Conservation (phyloP, 2,113 vertebrate species). For the Serinus canaria region DNA sequence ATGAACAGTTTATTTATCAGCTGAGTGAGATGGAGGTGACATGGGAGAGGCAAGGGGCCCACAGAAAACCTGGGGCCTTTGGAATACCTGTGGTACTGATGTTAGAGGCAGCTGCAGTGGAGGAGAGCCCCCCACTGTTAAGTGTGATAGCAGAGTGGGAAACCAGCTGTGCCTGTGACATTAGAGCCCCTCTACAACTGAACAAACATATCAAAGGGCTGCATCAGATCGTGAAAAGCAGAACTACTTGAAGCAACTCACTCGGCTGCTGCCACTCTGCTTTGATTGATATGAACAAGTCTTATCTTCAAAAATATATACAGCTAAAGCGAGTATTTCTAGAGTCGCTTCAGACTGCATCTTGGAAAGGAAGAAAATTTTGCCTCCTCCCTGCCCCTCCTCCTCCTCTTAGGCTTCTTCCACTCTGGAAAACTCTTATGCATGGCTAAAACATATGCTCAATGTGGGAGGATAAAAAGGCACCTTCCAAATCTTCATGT, state of each 20-base stretch:
- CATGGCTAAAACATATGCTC: not conserved
- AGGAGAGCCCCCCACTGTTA: not conserved
- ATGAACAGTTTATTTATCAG: not conserved
- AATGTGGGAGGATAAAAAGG: not conserved
- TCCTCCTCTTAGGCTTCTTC: not conserved
- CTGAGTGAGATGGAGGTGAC: not conserved
- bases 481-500: slow-evolving; percentile 6
- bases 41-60: not conserved
- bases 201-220: not conserved
- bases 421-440: not conserved
- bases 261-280: slow-evolving; percentile 10
- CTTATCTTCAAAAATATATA: slow-evolving; percentile 53
- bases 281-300: slow-evolving; percentile 38
- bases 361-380: not conserved
- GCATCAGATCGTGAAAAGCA: not conserved
- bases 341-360: slow-evolving; percentile 18
- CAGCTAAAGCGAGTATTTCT: slow-evolving; percentile 29
- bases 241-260: not conserved
- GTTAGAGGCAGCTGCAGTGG: not conserved
- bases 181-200: not conserved
- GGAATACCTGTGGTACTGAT: not conserved
- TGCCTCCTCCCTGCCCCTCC: not conserved
- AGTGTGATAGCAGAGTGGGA: not conserved
- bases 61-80: not conserved
- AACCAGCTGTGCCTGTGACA: not conserved